Conservation (phyloP, 2,113 vertebrate genomes). For the Protobothrops mucrosquamatus region DNA sequence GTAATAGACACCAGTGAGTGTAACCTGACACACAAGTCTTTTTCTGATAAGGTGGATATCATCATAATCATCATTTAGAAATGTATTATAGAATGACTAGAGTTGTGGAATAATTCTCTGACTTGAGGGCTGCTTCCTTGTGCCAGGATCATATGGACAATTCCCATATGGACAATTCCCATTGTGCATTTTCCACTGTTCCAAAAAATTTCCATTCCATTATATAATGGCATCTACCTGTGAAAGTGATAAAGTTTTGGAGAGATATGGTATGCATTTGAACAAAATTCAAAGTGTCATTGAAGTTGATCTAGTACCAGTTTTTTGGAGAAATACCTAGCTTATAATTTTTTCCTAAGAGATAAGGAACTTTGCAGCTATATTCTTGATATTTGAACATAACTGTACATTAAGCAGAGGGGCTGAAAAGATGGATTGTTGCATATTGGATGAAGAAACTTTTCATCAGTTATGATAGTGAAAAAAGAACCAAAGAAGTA, state of each 20-base stretch:
- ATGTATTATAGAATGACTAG: not conserved
- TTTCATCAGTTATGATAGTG: not conserved
- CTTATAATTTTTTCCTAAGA: not conserved
- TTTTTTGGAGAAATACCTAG: not conserved
- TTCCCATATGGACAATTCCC: not conserved
- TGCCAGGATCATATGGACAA: not conserved
- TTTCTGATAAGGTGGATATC: not conserved
- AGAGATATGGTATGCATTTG: not conserved
- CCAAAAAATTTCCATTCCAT: not conserved
- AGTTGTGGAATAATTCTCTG: not conserved
- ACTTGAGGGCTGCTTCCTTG: not conserved
- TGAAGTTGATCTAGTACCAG: not conserved
- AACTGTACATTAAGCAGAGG: not conserved
- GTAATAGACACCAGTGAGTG: not conserved
- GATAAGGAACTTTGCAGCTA: not conserved
- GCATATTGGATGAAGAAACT: not conserved
- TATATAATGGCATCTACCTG: not conserved
- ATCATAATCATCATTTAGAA: not conserved
- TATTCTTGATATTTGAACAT: not conserved
- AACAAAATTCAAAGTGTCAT: not conserved
- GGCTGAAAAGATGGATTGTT: not conserved
- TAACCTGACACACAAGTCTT: not conserved
- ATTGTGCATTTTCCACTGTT: not conserved
- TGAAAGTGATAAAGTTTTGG: not conserved
- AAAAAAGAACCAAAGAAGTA: not conserved